Evolutionary conservation across 1,140 invertebrate genomes (phyloP).

Genomic region (Drosophila pruinosa): DNA sequence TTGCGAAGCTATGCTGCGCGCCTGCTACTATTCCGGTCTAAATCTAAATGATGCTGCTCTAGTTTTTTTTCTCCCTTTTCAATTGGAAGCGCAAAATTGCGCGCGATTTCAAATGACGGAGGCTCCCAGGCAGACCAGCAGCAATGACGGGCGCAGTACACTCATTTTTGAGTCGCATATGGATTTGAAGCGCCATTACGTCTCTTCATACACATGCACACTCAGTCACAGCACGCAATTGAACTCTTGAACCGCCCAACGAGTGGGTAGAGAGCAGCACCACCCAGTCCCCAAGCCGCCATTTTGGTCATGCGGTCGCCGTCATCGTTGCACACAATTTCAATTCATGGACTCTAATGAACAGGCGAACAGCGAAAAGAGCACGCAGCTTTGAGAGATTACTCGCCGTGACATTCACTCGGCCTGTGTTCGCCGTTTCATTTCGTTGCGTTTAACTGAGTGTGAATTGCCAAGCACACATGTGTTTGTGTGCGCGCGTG

Average conservation of each 20-base stretch:
- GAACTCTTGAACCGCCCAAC: slow-evolving; percentile 32
- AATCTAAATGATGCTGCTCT: slow-evolving; percentile 82
- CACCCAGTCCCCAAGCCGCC: slow-evolving; percentile 24
- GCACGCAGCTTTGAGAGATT: slow-evolving; percentile 51
- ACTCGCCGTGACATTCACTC: slow-evolving; percentile 60
- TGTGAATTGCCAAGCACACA: slow-evolving; percentile 45
- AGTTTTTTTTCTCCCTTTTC: slow-evolving; percentile 51
- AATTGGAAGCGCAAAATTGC: slow-evolving; percentile 45
- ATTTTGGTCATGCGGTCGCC: slow-evolving; percentile 51
- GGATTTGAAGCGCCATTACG: slow-evolving; percentile 48
- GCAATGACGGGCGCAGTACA: slow-evolving; percentile 20
- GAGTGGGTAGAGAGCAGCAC: not conserved
- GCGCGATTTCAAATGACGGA: slow-evolving; percentile 17
- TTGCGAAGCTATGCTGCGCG: slow-evolving; percentile 33
- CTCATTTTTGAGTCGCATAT: slow-evolving; percentile 48
- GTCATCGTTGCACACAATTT: slow-evolving; percentile 70
- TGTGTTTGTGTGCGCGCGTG: slow-evolving; percentile 6
- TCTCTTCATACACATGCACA: not conserved
- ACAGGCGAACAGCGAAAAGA: slow-evolving; percentile 55
- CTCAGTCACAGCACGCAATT: slow-evolving; percentile 2
- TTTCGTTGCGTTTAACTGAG: slow-evolving; percentile 64
- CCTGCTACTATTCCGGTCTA: slow-evolving; percentile 82
- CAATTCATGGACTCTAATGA: slow-evolving; percentile 82
- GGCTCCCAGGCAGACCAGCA: slow-evolving; percentile 20
- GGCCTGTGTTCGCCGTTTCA: slow-evolving; percentile 44